These are phyloP conservation scores for Dipodomys ordii DNA, from an alignment of 2,113 vertebrate genomes.

Conservation along the genomic window DNA sequence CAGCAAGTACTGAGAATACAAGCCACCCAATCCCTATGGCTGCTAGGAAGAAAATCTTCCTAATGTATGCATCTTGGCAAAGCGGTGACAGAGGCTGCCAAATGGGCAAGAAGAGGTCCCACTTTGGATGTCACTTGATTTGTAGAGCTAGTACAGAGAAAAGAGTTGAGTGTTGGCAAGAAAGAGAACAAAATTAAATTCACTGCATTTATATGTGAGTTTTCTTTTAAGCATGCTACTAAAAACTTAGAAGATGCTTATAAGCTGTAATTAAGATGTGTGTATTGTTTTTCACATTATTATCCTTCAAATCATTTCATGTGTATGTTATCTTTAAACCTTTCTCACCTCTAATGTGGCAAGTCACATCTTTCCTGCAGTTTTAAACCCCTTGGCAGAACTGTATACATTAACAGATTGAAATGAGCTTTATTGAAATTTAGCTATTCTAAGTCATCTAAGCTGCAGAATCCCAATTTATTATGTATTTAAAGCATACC, in stretches of 20 bases:
- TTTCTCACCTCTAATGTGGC: slow-evolving; percentile 84
- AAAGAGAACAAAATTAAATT: slow-evolving; percentile 78
- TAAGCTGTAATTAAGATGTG: slow-evolving; percentile 57
- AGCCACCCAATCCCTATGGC: slow-evolving; percentile 70
- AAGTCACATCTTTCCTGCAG: slow-evolving; percentile 84
- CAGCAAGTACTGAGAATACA: slow-evolving; percentile 46
- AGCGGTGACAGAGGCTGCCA: slow-evolving; percentile 67
- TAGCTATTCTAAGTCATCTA: slow-evolving; percentile 86
- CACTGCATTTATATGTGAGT: slow-evolving; percentile 68
- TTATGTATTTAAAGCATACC: slow-evolving; percentile 85
- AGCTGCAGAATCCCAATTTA: slow-evolving; percentile 80
- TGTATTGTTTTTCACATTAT: slow-evolving; percentile 51
- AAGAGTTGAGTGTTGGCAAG: slow-evolving; percentile 75
- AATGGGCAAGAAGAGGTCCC: slow-evolving; percentile 80
- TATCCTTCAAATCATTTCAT: slow-evolving; percentile 77
- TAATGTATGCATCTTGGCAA: slow-evolving; percentile 74
- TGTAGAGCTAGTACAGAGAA: slow-evolving; percentile 74
- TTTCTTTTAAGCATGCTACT: slow-evolving; percentile 65
- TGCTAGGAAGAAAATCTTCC: slow-evolving; percentile 72
- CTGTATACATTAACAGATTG: slow-evolving; percentile 87
- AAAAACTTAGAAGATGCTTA: slow-evolving; percentile 57
- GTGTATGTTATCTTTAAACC: slow-evolving; percentile 81
- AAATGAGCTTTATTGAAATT: slow-evolving; percentile 89
- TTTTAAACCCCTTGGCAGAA: slow-evolving; percentile 86
- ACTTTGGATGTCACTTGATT: slow-evolving; percentile 83